Evolutionary conservation across 2,888 invertebrate genomes (phyloP).

Genomic region (Clivina fossor): DNA sequence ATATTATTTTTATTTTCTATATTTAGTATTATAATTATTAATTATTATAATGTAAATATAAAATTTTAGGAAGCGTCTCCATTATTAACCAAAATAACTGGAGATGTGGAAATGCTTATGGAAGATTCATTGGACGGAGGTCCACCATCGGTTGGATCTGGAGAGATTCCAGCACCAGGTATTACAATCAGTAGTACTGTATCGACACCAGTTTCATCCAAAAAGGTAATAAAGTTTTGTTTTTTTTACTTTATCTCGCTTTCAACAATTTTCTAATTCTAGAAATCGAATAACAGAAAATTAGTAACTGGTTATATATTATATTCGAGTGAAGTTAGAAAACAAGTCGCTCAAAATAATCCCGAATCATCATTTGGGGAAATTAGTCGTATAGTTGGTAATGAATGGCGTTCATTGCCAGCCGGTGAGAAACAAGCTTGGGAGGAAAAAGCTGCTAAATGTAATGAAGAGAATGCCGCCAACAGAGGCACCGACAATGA

Average conservation of each 20-base stretch:
- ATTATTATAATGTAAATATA: too few relatives aligned
- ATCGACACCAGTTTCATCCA: slow-evolving; percentile 51
- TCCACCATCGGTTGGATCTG: slow-evolving; percentile 78
- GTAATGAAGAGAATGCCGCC: slow-evolving; percentile 84
- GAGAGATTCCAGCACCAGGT: slow-evolving; percentile 66
- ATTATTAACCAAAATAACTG: slow-evolving; percentile 62
- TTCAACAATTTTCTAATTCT: slow-evolving; percentile 34
- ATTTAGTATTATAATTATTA: too few relatives aligned
- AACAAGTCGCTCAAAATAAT: slow-evolving; percentile 88
- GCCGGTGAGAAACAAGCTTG: slow-evolving; percentile 87
- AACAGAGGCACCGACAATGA: slow-evolving; percentile 60
- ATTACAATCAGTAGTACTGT: slow-evolving; percentile 40
- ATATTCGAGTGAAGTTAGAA: slow-evolving; percentile 95
- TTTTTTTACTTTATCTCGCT: neutral
- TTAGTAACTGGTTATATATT: slow-evolving; percentile 95
- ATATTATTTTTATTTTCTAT: too few relatives aligned
- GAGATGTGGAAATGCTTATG: slow-evolving; percentile 65
- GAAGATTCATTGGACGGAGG: slow-evolving; percentile 82
- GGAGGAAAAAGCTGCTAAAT: slow-evolving; percentile 88
- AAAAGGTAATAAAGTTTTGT: slow-evolving; percentile 49
- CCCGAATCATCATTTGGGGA: slow-evolving; percentile 93
- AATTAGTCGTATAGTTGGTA: slow-evolving; percentile 72
- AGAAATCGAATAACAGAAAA: slow-evolving; percentile 69
- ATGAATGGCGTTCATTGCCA: slow-evolving; percentile 92
- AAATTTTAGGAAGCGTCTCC: slow-evolving; percentile 55